Percentiles rank a stretch among this genome's conserved stretches.
phyloP scores from a whole-genome alignment of 2,113 vertebrate genomes.

The Azemiops feae region DNA sequence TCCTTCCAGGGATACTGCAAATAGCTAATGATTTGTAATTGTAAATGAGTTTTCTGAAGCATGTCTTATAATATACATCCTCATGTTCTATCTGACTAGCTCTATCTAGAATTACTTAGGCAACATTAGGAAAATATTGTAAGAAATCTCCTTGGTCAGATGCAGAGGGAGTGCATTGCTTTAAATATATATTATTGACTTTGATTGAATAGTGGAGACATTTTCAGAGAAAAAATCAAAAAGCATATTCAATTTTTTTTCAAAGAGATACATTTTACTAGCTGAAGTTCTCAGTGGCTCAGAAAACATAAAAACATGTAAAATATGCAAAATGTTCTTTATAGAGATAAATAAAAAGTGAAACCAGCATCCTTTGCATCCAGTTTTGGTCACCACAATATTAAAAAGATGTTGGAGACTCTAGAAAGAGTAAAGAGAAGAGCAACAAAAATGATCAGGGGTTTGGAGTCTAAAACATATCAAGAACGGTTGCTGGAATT shows the following conservation, averaged over 20 bases:
- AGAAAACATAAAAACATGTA: constrained; percentile 42
- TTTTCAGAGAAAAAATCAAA: constrained; percentile 38
- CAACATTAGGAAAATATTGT: constrained; percentile 44
- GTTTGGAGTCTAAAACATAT: background rate
- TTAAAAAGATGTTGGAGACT: background rate
- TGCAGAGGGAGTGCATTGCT: constrained; percentile 31
- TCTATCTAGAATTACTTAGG: constrained; percentile 35
- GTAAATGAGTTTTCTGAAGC: constrained; percentile 8
- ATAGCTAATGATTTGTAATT: constrained; percentile 18
- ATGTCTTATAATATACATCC: constrained; percentile 6
- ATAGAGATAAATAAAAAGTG: constrained; percentile 22
- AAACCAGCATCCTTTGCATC: rapidly evolving
- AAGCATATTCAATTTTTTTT: constrained; percentile 19
- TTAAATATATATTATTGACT: constrained; percentile 34
- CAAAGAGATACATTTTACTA: background rate
- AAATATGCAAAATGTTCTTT: constrained; percentile 34
- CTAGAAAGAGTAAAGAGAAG: background rate
- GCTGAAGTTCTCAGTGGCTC: constrained; percentile 22
- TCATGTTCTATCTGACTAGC: background rate
- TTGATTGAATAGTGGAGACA: background rate
- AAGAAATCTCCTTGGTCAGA: constrained; percentile 28
- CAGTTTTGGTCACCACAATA: background rate
- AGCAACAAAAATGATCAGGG: background rate
- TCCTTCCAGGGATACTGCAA: background rate
- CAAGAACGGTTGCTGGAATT: background rate